phyloP scores from a whole-genome alignment of 1,140 invertebrate genomes.

The Trypoxylus dichotomus region DNA sequence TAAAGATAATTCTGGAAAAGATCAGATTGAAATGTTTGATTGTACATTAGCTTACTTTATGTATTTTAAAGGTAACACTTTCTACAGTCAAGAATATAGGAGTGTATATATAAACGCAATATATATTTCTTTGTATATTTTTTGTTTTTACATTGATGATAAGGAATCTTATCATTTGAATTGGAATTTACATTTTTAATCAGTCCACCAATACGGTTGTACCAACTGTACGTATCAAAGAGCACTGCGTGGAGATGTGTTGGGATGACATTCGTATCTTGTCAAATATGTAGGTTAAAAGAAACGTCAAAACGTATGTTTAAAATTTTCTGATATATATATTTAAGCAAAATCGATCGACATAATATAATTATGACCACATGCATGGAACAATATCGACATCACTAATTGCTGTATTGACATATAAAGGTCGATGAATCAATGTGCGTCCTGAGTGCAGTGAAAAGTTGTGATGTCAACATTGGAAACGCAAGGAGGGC shows the following conservation, averaged over 20 bases:
- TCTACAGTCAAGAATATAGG: too few relatives aligned
- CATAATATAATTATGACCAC: background rate
- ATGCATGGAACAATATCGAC: background rate
- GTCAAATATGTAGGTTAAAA: conserved; percentile 17
- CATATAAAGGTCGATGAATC: background rate
- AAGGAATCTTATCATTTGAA: background rate
- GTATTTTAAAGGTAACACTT: too few relatives aligned
- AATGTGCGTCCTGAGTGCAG: background rate
- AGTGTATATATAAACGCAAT: too few relatives aligned
- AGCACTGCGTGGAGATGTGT: background rate
- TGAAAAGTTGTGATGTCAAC: conserved; percentile 20
- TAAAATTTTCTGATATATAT: background rate
- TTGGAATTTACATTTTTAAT: background rate
- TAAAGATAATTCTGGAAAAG: too few relatives aligned
- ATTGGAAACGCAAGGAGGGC: background rate
- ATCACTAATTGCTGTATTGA: background rate
- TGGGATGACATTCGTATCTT: background rate
- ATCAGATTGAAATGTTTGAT: too few relatives aligned
- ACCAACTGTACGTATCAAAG: conserved; percentile 4
- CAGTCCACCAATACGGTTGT: background rate
- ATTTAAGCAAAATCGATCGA: background rate
- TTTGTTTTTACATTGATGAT: background rate
- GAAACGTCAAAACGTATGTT: conserved; percentile 24
- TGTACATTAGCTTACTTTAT: too few relatives aligned
- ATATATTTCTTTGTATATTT: too few relatives aligned